These are phyloP conservation scores for Polyploca ridens DNA, from an alignment of 2,888 invertebrate species.

Conservation along the genomic window DNA sequence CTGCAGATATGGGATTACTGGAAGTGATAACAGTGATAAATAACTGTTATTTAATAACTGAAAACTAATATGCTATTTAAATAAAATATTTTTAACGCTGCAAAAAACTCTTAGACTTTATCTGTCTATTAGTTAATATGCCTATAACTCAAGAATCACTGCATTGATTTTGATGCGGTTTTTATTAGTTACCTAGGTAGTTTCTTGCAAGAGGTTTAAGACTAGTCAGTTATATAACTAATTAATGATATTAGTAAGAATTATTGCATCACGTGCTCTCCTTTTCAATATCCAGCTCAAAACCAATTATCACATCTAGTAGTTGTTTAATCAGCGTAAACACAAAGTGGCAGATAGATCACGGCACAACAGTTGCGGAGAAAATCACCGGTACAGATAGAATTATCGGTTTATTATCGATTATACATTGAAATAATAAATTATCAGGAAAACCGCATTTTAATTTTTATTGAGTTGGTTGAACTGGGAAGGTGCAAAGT, in stretches of 20 bases:
- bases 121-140: too few species aligned
- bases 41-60: too few species aligned
- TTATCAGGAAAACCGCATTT: constrained; percentile 14
- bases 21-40: constrained; percentile 30
- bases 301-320: constrained; percentile 33
- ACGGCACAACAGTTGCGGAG: constrained; percentile 46
- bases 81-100: too few species aligned
- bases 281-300: background rate
- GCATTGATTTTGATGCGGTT: too few species aligned
- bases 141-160: too few species aligned
- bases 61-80: too few species aligned
- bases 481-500: constrained; percentile 8
- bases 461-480: background rate
- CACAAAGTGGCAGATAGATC: constrained; percentile 50
- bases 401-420: constrained; percentile 47
- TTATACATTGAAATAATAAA: constrained; percentile 9
- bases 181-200: too few species aligned
- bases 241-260: too few species aligned
- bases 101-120: too few species aligned
- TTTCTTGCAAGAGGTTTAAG: too few species aligned
- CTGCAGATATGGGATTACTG: constrained; percentile 33
- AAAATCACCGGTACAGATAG: constrained; percentile 49
- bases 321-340: constrained; percentile 24
- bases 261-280: too few species aligned
- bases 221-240: too few species aligned